Evolutionary conservation across 2,888 invertebrate genomes (phyloP).

Genomic region (Kuschelorhynchus macadamiae): DNA sequence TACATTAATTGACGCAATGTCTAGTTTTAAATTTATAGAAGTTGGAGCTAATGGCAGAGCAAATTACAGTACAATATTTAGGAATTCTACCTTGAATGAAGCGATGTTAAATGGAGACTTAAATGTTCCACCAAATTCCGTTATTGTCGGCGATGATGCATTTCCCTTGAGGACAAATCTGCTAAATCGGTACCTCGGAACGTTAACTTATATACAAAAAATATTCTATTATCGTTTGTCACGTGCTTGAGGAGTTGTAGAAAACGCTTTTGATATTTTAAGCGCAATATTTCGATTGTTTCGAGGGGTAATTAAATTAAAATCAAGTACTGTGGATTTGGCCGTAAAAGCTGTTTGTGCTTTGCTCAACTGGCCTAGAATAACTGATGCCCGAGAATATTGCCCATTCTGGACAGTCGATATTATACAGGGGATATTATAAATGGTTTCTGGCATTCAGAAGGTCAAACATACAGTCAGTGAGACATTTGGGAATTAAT

Average conservation of each 20-base stretch:
- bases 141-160: no score
- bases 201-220: slow-evolving; percentile 5
- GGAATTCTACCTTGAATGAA: no score
- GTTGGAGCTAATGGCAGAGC: no score
- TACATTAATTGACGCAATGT: no score
- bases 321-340: background rate
- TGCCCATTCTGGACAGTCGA: slow-evolving; percentile 9
- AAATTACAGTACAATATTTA: no score
- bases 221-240: slow-evolving; percentile 4
- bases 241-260: slow-evolving; percentile 1
- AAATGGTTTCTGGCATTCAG: slow-evolving; percentile 26
- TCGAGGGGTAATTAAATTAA: slow-evolving; percentile 3
- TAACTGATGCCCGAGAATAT: slow-evolving; percentile 16
- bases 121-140: no score
- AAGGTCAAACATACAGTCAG: slow-evolving; percentile 22
- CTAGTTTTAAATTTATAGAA: no score
- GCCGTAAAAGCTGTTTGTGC: slow-evolving; percentile 8
- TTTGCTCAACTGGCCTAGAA: slow-evolving; percentile 6
- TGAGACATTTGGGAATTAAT: slow-evolving; percentile 28
- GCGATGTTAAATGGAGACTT: no score
- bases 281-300: background rate
- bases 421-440: slow-evolving; percentile 25
- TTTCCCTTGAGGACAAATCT: background rate
- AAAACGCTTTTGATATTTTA: slow-evolving; percentile 7
- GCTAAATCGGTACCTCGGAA: background rate